A percentile compares a stretch with the other conserved stretches of the same genome.
Conservation (phyloP, 1,140 invertebrate species). For the Pararge aegeria region DNA sequence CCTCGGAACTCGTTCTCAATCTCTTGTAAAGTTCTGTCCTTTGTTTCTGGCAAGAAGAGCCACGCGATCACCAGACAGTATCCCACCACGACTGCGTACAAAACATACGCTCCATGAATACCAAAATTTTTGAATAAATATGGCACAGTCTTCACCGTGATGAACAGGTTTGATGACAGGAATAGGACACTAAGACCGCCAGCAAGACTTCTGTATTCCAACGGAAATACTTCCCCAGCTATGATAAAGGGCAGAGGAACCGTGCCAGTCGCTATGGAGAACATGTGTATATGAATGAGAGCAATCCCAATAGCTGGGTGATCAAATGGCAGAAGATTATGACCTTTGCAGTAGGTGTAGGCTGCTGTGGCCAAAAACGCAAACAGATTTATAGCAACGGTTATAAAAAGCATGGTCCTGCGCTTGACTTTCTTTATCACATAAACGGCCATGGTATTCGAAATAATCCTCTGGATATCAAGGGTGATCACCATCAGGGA, state of each 20-base stretch:
- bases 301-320: conserved; percentile 42
- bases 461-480: conserved; percentile 78
- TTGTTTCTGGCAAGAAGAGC: conserved; percentile 48
- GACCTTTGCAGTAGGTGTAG: conserved; percentile 42
- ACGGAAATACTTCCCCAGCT: conserved; percentile 55
- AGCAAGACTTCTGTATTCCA: conserved; percentile 53
- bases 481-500: conserved; percentile 81
- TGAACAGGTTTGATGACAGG: conserved; percentile 41
- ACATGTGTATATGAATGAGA: conserved; percentile 51
- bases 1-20: conserved; percentile 53
- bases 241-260: conserved; percentile 55
- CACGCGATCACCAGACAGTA: conserved; percentile 36
- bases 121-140: conserved; percentile 38
- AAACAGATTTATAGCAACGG: conserved; percentile 39
- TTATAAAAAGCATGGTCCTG: conserved; percentile 46
- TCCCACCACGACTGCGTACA: conserved; percentile 34
- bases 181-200: conserved; percentile 48
- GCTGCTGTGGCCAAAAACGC: conserved; percentile 39
- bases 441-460: conserved; percentile 47
- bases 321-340: conserved; percentile 42
- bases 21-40: conserved; percentile 47
- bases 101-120: conserved; percentile 43
- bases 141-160: conserved; percentile 49
- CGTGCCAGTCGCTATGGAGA: conserved; percentile 51
- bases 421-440: conserved; percentile 53